Conservation (phyloP, 1,140 invertebrate genomes). For the Hypothenemus hampei region DNA sequence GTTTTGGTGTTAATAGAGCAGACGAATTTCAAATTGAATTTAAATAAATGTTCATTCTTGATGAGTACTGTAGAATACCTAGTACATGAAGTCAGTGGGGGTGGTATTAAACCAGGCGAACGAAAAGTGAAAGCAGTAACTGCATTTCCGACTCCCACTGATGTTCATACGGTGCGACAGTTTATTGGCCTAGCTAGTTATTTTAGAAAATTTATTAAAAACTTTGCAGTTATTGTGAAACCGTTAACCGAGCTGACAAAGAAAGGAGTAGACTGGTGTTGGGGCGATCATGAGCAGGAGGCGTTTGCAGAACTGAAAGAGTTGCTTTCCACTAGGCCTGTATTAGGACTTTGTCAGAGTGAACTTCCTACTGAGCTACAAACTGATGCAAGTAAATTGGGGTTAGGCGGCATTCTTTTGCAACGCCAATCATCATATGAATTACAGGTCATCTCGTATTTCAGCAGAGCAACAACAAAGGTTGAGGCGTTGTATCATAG, state of each 20-base stretch:
- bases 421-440: conserved; percentile 26
- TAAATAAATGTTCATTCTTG: conserved; percentile 24
- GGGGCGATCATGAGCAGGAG: conserved; percentile 13
- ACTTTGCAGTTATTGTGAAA: conserved; percentile 34
- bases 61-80: conserved; percentile 16
- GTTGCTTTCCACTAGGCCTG: background rate
- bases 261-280: conserved; percentile 15
- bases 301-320: conserved; percentile 23
- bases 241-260: conserved; percentile 33
- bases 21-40: conserved; percentile 19
- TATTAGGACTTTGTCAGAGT: conserved; percentile 12
- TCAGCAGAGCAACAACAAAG: conserved; percentile 33
- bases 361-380: conserved; percentile 12
- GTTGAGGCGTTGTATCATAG: conserved; percentile 34
- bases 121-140: background rate
- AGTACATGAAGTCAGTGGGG: conserved; percentile 20
- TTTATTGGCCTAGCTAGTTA: conserved; percentile 1
- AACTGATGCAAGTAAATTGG: conserved; percentile 29
- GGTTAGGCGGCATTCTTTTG: conserved; percentile 38
- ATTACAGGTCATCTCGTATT: conserved; percentile 35
- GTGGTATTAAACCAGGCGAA: conserved; percentile 4
- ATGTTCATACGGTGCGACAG: background rate
- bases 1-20: conserved; percentile 34
- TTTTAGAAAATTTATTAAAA: conserved; percentile 16
- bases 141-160: background rate